phyloP scores from a whole-genome alignment of 2,113 vertebrate species.

The Chaenogobius annularis region DNA sequence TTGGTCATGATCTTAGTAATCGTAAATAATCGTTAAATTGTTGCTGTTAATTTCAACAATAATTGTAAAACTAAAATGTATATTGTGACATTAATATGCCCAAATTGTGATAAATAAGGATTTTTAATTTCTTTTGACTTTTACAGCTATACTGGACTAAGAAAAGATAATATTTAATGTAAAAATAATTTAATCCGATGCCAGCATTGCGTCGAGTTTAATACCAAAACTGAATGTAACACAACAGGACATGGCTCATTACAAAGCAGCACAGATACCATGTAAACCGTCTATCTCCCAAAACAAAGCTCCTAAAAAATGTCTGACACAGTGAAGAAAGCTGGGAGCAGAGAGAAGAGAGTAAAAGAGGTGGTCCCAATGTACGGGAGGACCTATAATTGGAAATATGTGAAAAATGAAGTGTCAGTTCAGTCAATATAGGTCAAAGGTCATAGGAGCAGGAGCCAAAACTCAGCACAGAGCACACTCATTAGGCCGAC shows the following conservation, averaged over 20 bases:
- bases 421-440: slow-evolving; percentile 97
- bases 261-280: background rate
- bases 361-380: slow-evolving; percentile 47
- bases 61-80: no score
- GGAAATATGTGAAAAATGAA: slow-evolving; percentile 98
- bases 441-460: slow-evolving; percentile 91
- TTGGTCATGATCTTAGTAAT: no score
- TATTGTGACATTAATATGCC: no score
- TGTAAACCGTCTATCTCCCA: slow-evolving; percentile 10
- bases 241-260: slow-evolving; percentile 28
- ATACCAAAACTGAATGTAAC: slow-evolving; percentile 1
- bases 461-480: slow-evolving; percentile 85
- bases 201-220: background rate
- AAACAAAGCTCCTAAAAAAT: slow-evolving; percentile 50
- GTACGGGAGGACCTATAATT: slow-evolving; percentile 86
- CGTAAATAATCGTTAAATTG: no score
- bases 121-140: background rate
- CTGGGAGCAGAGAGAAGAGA: slow-evolving; percentile 4
- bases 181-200: background rate
- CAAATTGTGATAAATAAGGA: no score
- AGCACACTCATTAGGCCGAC: slow-evolving; percentile 93
- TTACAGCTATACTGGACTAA: background rate
- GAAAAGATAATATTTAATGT: background rate
- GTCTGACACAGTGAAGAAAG: slow-evolving; percentile 24
- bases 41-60: no score